Evolutionary conservation across 2,888 invertebrate genomes (phyloP).

Genomic region (Nomada fabriciana): DNA sequence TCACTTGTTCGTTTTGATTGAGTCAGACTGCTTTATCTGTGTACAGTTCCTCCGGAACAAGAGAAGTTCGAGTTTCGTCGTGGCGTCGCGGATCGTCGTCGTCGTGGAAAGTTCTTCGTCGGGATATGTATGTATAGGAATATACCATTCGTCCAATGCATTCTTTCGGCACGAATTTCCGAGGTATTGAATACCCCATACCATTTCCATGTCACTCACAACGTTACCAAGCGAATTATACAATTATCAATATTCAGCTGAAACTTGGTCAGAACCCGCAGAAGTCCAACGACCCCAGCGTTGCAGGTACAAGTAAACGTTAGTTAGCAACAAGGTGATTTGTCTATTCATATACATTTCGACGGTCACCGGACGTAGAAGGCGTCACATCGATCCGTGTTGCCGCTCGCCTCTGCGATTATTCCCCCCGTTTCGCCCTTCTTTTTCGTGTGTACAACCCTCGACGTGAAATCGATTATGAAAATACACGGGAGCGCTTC

Average conservation of each 20-base stretch:
- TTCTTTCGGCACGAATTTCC: too few relatives aligned
- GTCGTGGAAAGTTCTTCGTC: constrained; percentile 19
- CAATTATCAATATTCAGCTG: too few relatives aligned
- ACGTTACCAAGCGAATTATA: too few relatives aligned
- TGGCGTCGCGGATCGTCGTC: constrained; percentile 11
- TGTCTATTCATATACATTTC: too few relatives aligned
- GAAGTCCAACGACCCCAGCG: too few relatives aligned
- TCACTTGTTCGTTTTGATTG: constrained; percentile 33
- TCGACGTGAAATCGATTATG: constrained; percentile 76
- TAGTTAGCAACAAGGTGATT: too few relatives aligned
- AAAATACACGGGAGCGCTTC: constrained; percentile 66
- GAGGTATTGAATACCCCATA: too few relatives aligned
- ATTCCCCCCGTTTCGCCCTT: constrained; percentile 29
- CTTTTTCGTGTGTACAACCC: constrained; percentile 47
- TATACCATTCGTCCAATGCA: too few relatives aligned
- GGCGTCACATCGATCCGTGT: constrained; percentile 47
- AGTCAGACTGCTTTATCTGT: constrained; percentile 16
- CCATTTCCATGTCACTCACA: too few relatives aligned
- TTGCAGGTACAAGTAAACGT: too few relatives aligned
- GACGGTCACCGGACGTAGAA: constrained; percentile 15
- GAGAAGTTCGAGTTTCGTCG: neutral
- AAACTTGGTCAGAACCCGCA: too few relatives aligned
- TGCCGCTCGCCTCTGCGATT: constrained; percentile 26
- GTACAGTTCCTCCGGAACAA: neutral
- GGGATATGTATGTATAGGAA: too few relatives aligned